phyloP scores from a whole-genome alignment of 2,888 invertebrate genomes.

The Leptopilina syphax region DNA sequence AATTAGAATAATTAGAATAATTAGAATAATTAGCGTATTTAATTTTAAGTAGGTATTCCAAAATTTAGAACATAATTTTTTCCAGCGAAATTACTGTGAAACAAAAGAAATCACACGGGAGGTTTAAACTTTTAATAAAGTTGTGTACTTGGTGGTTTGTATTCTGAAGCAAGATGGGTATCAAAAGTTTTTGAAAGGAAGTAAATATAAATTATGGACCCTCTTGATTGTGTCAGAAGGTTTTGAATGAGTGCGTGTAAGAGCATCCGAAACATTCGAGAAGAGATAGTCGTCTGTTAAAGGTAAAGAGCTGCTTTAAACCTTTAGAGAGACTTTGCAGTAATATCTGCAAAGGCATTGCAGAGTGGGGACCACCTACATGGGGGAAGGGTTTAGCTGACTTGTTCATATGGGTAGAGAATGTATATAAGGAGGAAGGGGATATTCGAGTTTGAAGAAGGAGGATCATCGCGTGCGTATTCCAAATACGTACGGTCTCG shows the following conservation, averaged over 20 bases:
- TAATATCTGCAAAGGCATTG: not conserved
- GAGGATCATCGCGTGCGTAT: constrained; percentile 71
- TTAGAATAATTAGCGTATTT: no score
- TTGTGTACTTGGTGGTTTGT: no score
- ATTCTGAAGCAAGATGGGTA: no score
- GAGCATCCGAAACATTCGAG: not conserved
- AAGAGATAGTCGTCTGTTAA: constrained; percentile 15
- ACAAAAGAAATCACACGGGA: no score
- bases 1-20: no score
- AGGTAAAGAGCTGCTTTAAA: constrained; percentile 13
- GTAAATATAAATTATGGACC: not conserved
- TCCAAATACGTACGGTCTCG: constrained; percentile 75
- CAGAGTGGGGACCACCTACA: not conserved
- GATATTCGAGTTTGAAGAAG: constrained; percentile 51
- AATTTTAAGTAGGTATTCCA: no score
- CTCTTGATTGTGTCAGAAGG: constrained; percentile 1
- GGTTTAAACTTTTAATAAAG: no score
- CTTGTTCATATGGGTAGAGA: constrained; percentile 52
- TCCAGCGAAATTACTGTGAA: no score
- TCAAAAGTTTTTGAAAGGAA: no score
- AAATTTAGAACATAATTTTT: no score
- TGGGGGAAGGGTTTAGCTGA: constrained; percentile 51
- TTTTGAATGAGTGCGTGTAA: not conserved
- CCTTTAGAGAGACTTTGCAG: not conserved
- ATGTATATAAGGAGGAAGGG: constrained; percentile 44